phyloP scores from a whole-genome alignment of 2,797 vertebrate genomes.

The Neostethus bicornis region DNA sequence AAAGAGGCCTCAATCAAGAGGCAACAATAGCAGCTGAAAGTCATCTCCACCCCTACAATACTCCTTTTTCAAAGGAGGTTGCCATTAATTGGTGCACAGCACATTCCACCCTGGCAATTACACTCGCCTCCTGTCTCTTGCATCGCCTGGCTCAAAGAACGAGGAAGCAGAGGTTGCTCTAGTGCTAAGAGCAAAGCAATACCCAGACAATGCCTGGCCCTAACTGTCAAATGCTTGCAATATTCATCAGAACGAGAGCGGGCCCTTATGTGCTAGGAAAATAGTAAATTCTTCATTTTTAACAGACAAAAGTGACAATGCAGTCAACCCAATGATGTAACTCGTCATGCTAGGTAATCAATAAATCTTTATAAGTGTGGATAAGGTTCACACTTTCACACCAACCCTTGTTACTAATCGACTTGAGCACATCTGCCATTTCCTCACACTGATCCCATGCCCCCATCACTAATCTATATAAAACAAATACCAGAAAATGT shows the following conservation, averaged over 20 bases:
- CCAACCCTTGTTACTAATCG: slow-evolving; percentile 24
- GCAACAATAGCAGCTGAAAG: slow-evolving; percentile 63
- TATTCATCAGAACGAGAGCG: slow-evolving; percentile 71
- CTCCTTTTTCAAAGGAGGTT: slow-evolving; percentile 57
- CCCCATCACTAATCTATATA: slow-evolving; percentile 57
- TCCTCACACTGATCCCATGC: slow-evolving; percentile 58
- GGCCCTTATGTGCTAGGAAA: slow-evolving; percentile 50
- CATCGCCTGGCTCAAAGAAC: slow-evolving; percentile 58
- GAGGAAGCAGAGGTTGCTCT: slow-evolving; percentile 62
- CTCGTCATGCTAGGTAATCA: slow-evolving; percentile 17
- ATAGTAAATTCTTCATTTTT: slow-evolving; percentile 37
- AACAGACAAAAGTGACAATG: slow-evolving; percentile 19
- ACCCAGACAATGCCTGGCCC: slow-evolving; percentile 73
- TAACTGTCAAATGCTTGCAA: slow-evolving; percentile 63
- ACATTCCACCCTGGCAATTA: slow-evolving; percentile 72
- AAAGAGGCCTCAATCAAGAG: slow-evolving; percentile 62
- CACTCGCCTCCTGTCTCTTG: slow-evolving; percentile 62
- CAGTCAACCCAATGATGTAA: slow-evolving; percentile 9
- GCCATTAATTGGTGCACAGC: slow-evolving; percentile 63
- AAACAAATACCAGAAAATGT: slow-evolving; percentile 57
- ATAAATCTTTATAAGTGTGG: slow-evolving; percentile 14
- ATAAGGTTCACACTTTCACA: slow-evolving; percentile 25
- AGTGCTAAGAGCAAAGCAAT: slow-evolving; percentile 75
- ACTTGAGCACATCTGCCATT: slow-evolving; percentile 46
- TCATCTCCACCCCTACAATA: slow-evolving; percentile 63